Evolutionary conservation across 2,797 vertebrate genomes (phyloP).

Genomic region (Sebastes taczanowskii): DNA sequence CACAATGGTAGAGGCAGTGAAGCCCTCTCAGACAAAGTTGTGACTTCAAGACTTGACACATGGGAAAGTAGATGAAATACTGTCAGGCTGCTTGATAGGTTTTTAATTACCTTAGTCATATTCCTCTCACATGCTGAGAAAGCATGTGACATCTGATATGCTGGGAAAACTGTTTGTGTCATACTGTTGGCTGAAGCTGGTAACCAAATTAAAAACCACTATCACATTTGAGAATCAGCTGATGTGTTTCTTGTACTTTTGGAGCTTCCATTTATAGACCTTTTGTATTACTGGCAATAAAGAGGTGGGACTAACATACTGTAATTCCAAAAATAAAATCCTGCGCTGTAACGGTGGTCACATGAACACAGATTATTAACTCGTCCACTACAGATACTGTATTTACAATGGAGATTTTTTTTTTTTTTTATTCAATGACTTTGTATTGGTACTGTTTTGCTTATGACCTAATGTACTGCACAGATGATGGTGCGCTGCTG

Average conservation of each 20-base stretch:
- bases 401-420: background rate
- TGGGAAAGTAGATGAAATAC: background rate
- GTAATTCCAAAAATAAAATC: background rate
- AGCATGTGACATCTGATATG: background rate
- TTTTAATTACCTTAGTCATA: background rate
- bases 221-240: background rate
- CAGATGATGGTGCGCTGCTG: background rate
- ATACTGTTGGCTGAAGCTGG: background rate
- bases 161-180: background rate
- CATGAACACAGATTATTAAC: background rate
- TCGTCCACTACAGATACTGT: slow-evolving; percentile 25
- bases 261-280: background rate
- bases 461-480: slow-evolving; percentile 19
- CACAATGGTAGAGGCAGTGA: background rate
- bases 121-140: background rate
- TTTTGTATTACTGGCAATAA: background rate
- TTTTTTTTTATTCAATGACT: background rate
- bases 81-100: background rate
- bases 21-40: background rate
- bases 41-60: background rate
- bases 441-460: background rate
- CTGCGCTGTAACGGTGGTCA: background rate
- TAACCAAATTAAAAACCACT: background rate
- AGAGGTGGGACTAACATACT: background rate
- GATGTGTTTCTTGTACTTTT: no score